Conservation (phyloP, 2,888 invertebrate genomes). For the Diabrotica balteata region DNA sequence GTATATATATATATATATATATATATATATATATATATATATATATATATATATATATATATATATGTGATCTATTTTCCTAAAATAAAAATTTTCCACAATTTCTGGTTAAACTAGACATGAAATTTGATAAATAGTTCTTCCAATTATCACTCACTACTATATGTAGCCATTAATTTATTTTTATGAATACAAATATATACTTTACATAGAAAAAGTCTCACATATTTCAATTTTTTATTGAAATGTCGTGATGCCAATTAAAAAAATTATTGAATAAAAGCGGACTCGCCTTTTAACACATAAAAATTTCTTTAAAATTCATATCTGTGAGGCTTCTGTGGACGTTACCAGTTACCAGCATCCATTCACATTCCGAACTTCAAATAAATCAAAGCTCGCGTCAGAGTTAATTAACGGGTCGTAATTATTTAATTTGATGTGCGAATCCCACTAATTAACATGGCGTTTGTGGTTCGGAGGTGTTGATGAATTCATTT, state of each 20-base stretch:
- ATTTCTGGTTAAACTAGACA: too few species aligned
- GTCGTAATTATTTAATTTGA: conserved; percentile 41
- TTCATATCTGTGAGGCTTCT: conserved; percentile 13
- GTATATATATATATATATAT: too few species aligned
- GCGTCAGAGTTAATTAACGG: conserved; percentile 39
- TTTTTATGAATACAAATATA: too few species aligned
- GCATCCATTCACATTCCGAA: conserved; percentile 27
- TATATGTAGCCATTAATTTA: too few species aligned
- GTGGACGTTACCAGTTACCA: conserved; percentile 8
- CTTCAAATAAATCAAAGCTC: conserved; percentile 33
- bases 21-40: too few species aligned
- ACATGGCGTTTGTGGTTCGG: conserved; percentile 29
- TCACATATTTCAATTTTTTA: too few species aligned
- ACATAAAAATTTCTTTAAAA: conserved; percentile 14
- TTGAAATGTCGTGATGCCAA: neutral
- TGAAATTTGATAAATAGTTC: too few species aligned
- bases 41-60: too few species aligned
- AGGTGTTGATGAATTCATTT: conserved; percentile 41
- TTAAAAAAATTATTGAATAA: conserved; percentile 5
- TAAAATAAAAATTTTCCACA: too few species aligned
- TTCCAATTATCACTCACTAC: too few species aligned
- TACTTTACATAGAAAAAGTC: too few species aligned
- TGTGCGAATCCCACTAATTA: conserved; percentile 40
- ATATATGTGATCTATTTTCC: too few species aligned
- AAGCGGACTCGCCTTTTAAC: neutral